Percentiles rank a stretch among this genome's conserved stretches.
phyloP scores from a whole-genome alignment of 1,140 invertebrate species.

The Drosophila lini region DNA sequence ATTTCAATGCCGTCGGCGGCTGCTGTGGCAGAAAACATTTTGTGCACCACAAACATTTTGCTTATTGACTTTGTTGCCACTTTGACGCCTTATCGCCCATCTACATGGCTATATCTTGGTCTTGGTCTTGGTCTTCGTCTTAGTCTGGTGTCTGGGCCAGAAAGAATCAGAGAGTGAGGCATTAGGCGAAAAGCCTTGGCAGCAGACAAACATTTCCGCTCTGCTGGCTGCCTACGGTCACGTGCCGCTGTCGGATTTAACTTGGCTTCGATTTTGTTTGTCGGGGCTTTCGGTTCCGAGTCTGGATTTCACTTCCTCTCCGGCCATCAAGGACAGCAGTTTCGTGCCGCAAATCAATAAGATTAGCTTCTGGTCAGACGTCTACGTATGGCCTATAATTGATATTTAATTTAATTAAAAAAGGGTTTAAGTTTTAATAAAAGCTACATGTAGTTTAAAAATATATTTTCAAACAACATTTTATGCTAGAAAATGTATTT shows the following conservation, averaged over 20 bases:
- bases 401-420: conserved; percentile 1
- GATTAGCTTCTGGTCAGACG: conserved; percentile 8
- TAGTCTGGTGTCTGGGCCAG: conserved; percentile 23
- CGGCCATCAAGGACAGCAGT: conserved; percentile 37
- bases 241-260: conserved; percentile 43
- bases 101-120: conserved; percentile 45
- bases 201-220: conserved; percentile 65
- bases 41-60: conserved; percentile 48
- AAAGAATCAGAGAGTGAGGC: not conserved
- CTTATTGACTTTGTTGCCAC: conserved; percentile 62
- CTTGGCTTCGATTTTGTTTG: conserved; percentile 43
- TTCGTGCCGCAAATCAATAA: conserved; percentile 44
- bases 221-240: conserved; percentile 55
- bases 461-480: not conserved
- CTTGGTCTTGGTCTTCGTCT: conserved; percentile 6
- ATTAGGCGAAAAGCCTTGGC: conserved; percentile 3
- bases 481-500: not conserved
- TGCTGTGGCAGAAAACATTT: conserved; percentile 46
- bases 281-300: not conserved
- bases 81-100: conserved; percentile 72
- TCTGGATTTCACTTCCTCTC: conserved; percentile 33
- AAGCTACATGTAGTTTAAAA: not conserved
- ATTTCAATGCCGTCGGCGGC: conserved; percentile 69
- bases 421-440: not conserved
- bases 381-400: not conserved